Base-by-base conservation (phyloP, 2,888 invertebrate genomes). In the Aspidapion aeneum region DNA sequence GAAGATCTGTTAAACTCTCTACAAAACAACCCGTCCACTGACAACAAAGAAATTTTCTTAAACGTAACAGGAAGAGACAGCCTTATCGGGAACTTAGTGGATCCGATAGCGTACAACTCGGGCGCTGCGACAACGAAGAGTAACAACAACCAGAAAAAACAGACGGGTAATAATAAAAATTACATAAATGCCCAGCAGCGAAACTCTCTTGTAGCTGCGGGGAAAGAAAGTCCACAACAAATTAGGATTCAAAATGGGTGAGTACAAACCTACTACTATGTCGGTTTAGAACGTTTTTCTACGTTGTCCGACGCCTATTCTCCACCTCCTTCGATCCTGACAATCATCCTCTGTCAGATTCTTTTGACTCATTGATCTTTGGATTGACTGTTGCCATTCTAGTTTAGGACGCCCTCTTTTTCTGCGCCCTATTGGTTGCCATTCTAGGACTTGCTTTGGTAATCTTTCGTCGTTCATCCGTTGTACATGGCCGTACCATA, bases 11-110 rank as follows among this genome's bases (percentile, higher is more conserved):
- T 67, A 18, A 68, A 64, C 20, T 58, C 67, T 63, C 60, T 71
- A 50, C 66, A 69, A 19, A 60, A 54, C 20, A 64, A 66, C 12
- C 54, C 59, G 18, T 18, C 18, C 17, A 57, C 55, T 22, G 55
- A 58, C 9, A 57, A 58, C 16, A 63, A 74, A 56, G 73, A 74
- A 63, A 70, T 79, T 18, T 79, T 79, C 62, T 65, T 79, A 55
- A 78, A 78, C 69, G 74, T 77, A 0, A 69, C 69, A 18, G 69
- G 75, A 1, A 74, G 76, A 62, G 75, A 79, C 65, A 73, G 76
- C 1, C 69, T 80, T 35, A 68, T 80, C 52, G 74, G 74, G 66
- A 77, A 77, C 67, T 67, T 78, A 17, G 74, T 75, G 21, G 76
- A 74, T 63, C 52, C 58, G 7, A 74, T 74, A 35, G 73, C 67